Conservation (phyloP, 2,113 vertebrate species). For the Caretta caretta region DNA sequence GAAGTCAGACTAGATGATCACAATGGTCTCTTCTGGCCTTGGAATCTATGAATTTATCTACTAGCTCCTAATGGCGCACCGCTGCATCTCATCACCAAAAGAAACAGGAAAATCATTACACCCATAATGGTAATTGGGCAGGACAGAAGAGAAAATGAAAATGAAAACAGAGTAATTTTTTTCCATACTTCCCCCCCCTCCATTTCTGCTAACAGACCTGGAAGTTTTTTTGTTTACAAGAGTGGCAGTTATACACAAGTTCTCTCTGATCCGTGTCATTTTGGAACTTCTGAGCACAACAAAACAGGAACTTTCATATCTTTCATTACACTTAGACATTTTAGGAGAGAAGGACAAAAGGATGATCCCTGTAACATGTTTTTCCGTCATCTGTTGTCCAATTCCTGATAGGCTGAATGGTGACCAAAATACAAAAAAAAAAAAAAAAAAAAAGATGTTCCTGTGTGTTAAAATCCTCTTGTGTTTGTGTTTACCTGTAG, state of each 20-base stretch:
- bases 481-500: neutral
- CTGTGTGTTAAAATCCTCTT: neutral
- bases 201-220: no score
- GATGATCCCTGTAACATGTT: neutral
- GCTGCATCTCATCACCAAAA: conserved; percentile 26
- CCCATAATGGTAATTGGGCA: neutral
- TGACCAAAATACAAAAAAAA: neutral
- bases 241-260: neutral
- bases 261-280: neutral
- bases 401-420: neutral
- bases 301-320: neutral
- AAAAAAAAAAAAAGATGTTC: neutral
- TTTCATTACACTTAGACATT: neutral
- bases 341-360: neutral
- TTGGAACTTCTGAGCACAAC: neutral
- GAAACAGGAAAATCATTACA: neutral
- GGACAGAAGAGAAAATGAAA: conserved; percentile 11
- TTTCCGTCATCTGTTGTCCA: neutral
- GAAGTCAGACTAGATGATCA: no score
- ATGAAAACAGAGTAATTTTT: neutral
- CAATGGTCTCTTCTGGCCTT: no score
- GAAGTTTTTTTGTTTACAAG: neutral
- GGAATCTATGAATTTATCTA: no score
- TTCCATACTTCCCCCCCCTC: no score
- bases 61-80: neutral